Conservation (phyloP, 2,113 vertebrate species). For the Barnardius zonarius region DNA sequence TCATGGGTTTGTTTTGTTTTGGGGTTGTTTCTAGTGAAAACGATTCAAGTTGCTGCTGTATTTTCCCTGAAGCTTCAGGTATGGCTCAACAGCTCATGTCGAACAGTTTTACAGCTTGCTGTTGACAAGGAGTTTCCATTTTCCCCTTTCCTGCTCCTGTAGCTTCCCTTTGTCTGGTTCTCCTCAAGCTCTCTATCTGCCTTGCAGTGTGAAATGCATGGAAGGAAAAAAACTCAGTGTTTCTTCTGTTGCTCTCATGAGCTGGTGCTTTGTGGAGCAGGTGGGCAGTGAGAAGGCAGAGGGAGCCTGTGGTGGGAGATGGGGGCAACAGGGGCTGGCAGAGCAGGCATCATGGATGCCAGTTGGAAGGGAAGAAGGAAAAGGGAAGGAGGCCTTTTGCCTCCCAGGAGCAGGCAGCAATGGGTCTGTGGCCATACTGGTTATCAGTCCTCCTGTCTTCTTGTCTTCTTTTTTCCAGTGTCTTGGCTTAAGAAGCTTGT, state of each 20-base stretch:
- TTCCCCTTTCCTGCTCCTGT: neutral
- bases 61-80: neutral
- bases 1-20: neutral
- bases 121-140: neutral
- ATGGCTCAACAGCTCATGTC: neutral
- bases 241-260: neutral
- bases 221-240: neutral
- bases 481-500: neutral
- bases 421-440: neutral
- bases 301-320: neutral
- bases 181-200: neutral
- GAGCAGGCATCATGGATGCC: neutral
- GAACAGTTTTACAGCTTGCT: neutral
- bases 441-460: neutral
- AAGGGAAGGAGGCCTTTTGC: neutral
- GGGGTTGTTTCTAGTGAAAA: neutral
- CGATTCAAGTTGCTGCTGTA: rapidly evolving
- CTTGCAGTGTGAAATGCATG: neutral
- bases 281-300: rapidly evolving
- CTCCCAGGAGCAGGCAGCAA: neutral
- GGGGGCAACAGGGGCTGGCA: neutral
- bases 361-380: neutral
- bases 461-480: neutral
- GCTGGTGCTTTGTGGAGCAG: neutral
- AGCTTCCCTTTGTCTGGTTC: rapidly evolving